Percentiles rank a stretch among this genome's conserved stretches.
Conservation (phyloP, 2,797 vertebrate species). For the Furcifer pardalis region DNA sequence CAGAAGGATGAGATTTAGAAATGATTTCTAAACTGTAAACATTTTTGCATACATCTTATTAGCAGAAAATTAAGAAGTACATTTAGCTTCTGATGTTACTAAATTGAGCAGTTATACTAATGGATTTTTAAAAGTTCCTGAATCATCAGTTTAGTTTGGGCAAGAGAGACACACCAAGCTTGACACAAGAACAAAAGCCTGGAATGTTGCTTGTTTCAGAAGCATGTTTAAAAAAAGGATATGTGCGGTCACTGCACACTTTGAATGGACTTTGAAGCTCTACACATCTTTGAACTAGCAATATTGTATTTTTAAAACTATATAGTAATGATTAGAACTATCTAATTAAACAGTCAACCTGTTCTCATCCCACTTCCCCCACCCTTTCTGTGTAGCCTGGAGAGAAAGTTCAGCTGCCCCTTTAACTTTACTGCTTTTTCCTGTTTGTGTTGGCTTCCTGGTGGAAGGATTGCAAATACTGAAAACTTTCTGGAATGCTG, state of each 20-base stretch:
- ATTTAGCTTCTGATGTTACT: not conserved
- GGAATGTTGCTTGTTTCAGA: not conserved
- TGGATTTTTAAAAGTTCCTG: conserved; percentile 20
- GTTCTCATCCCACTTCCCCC: not conserved
- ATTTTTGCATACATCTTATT: conserved; percentile 17
- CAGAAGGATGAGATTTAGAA: conserved; percentile 22
- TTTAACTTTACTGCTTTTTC: conserved; percentile 73
- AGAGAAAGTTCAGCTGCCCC: conserved; percentile 57
- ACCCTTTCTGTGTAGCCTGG: not conserved
- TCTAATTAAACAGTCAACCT: conserved; percentile 19
- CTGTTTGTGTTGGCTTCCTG: conserved; percentile 74
- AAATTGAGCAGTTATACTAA: not conserved
- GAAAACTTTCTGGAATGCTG: conserved; percentile 85
- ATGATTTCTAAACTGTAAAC: not conserved
- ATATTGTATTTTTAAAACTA: not conserved
- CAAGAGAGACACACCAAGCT: not conserved
- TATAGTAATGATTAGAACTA: not conserved
- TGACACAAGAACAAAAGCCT: conserved; percentile 57
- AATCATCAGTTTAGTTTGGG: not conserved
- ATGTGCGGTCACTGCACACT: conserved; percentile 9
- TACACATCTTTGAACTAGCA: conserved; percentile 7
- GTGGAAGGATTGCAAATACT: conserved; percentile 75
- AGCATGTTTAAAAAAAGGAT: conserved; percentile 32
- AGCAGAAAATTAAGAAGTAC: conserved; percentile 27
- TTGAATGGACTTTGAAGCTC: not conserved